These are phyloP conservation scores for Sorex fumeus DNA, from an alignment of 2,113 vertebrate genomes.

Conservation along the genomic window DNA sequence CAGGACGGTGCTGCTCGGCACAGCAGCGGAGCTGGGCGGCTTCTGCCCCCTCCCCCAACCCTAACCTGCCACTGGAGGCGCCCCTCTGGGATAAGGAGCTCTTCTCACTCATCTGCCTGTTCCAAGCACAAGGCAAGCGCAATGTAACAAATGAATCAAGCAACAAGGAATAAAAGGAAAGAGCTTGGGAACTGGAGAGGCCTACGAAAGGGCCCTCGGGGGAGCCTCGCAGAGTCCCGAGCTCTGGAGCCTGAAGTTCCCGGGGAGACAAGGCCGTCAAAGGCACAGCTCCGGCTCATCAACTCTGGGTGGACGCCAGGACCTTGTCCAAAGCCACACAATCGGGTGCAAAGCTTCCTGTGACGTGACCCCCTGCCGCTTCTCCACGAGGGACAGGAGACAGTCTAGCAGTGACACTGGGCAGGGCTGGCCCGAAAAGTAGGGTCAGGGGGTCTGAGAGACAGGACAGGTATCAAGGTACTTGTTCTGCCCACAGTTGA, in stretches of 20 bases:
- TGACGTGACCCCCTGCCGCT: constrained; percentile 10
- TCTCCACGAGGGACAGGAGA: neutral
- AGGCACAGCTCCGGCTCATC: neutral
- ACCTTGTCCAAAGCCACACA: neutral
- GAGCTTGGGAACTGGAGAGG: too few species aligned
- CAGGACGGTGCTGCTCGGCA: neutral
- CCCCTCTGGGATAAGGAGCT: neutral
- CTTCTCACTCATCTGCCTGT: neutral
- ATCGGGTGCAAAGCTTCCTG: neutral
- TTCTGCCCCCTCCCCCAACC: neutral
- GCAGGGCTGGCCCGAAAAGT: neutral
- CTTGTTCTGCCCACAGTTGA: too few species aligned
- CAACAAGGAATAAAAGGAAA: too few species aligned
- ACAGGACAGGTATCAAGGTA: too few species aligned
- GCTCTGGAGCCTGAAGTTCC: neutral
- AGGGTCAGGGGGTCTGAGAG: too few species aligned
- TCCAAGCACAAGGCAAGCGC: neutral
- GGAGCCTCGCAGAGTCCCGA: neutral
- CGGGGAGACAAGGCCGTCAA: neutral
- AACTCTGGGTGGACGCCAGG: neutral
- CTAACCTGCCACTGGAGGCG: too few species aligned
- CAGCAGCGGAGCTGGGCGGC: neutral
- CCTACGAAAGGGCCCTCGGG: too few species aligned
- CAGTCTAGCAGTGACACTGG: neutral
- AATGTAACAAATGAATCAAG: neutral